Conservation (phyloP, 37 sponge, comb jelly and placozoan genomes). For the Ianthella basta region DNA sequence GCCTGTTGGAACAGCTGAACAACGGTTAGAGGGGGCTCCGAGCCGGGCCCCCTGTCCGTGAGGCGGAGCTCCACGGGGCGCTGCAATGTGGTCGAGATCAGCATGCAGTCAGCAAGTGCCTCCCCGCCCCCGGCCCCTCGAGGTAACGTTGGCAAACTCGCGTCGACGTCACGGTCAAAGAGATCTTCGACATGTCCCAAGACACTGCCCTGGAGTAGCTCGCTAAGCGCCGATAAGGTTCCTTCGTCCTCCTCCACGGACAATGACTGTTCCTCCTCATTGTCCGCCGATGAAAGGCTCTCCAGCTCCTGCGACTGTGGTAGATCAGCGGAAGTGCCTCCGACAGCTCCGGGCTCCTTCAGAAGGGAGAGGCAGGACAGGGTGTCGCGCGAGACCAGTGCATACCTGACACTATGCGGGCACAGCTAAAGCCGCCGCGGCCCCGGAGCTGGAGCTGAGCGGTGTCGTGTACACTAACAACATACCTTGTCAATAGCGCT, state of each 20-base stretch:
- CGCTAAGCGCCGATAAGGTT: too few species aligned
- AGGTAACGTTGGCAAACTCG: too few species aligned
- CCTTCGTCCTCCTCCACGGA: neutral
- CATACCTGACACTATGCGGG: too few species aligned
- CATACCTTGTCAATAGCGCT: too few species aligned
- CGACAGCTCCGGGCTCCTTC: neutral
- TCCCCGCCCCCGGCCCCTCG: neutral
- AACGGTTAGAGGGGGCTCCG: slow-evolving; percentile 68
- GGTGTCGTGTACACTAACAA: too few species aligned
- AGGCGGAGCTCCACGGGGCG: slow-evolving; percentile 30
- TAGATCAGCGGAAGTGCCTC: too few species aligned
- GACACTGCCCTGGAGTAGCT: neutral
- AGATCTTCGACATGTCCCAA: neutral
- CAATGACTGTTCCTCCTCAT: neutral
- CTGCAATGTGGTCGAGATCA: neutral
- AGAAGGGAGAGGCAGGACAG: too few species aligned
- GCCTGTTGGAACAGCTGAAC: slow-evolving; percentile 63
- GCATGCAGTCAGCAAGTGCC: neutral
- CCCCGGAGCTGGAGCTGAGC: too few species aligned
- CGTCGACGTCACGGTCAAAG: neutral
- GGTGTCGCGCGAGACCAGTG: too few species aligned
- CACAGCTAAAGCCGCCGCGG: too few species aligned
- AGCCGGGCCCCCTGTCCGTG: slow-evolving; percentile 11
- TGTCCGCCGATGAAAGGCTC: too few species aligned
- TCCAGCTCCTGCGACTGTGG: too few species aligned